Conservation (phyloP, 2,113 vertebrate species). For the Macquaria australasica region DNA sequence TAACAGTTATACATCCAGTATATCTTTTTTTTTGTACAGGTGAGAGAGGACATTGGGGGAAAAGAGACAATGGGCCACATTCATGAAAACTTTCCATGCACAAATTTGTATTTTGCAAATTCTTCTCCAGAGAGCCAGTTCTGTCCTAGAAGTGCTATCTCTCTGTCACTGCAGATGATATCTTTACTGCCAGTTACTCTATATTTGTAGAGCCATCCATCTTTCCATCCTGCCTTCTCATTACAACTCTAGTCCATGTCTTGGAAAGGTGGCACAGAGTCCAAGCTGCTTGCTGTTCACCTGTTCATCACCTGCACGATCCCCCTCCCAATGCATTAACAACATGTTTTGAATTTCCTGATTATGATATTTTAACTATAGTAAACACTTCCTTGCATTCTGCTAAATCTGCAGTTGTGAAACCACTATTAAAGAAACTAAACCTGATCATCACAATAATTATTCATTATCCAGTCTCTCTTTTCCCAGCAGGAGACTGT, state of each 20-base stretch:
- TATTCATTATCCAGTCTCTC: conserved; percentile 21
- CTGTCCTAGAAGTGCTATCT: conserved; percentile 15
- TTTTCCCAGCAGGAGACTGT: conserved; percentile 19
- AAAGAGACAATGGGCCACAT: neutral
- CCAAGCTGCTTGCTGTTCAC: neutral
- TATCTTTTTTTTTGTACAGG: neutral
- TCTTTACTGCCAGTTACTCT: conserved; percentile 29
- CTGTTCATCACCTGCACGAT: neutral
- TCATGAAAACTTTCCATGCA: conserved; percentile 7
- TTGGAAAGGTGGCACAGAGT: neutral
- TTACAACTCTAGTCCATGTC: neutral
- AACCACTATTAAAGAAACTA: conserved; percentile 13
- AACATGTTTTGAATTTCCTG: conserved; percentile 12
- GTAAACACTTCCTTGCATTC: neutral
- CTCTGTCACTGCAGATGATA: conserved; percentile 21
- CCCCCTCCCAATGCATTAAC: neutral
- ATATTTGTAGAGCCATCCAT: conserved; percentile 21
- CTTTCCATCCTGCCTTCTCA: conserved; percentile 1
- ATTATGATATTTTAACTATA: neutral
- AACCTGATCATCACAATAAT: neutral
- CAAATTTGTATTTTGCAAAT: conserved; percentile 31
- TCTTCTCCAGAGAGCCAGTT: conserved; percentile 4
- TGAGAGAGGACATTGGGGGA: conserved; percentile 1
- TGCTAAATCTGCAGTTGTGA: neutral
- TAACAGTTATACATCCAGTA: neutral